phyloP scores from a whole-genome alignment of 1,140 invertebrate species.

The Conus ventricosus region DNA sequence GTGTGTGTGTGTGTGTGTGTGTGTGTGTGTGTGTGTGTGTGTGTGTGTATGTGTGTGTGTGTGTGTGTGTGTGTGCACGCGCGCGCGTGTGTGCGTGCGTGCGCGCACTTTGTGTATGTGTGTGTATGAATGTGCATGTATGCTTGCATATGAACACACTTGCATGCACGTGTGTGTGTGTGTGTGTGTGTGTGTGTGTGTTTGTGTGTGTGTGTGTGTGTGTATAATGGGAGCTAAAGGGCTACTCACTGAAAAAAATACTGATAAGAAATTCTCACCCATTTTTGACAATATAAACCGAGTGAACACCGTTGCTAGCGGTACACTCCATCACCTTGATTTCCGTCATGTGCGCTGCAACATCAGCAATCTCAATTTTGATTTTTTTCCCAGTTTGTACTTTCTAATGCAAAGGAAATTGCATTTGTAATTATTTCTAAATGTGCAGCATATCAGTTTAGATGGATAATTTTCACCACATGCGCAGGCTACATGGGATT shows the following conservation, averaged over 20 bases:
- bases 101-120: neutral
- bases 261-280: neutral
- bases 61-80: too few species aligned
- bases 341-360: neutral
- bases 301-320: neutral
- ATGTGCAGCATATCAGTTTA: too few species aligned
- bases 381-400: too few species aligned
- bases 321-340: neutral
- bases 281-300: neutral
- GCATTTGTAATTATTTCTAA: too few species aligned
- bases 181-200: neutral
- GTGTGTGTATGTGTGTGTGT: too few species aligned
- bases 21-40: too few species aligned
- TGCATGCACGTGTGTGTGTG: neutral
- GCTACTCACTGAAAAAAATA: too few species aligned
- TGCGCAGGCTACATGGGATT: too few species aligned
- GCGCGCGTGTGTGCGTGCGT: neutral
- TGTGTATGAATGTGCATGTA: constrained; percentile 1
- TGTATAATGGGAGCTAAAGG: neutral
- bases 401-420: too few species aligned
- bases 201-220: constrained; percentile 15
- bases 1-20: too few species aligned
- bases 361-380: neutral
- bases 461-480: too few species aligned
- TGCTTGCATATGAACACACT: neutral